Percentiles rank a stretch among this genome's conserved stretches.
Conservation (phyloP, 2,888 invertebrate genomes). For the Drosophila mulleri region DNA sequence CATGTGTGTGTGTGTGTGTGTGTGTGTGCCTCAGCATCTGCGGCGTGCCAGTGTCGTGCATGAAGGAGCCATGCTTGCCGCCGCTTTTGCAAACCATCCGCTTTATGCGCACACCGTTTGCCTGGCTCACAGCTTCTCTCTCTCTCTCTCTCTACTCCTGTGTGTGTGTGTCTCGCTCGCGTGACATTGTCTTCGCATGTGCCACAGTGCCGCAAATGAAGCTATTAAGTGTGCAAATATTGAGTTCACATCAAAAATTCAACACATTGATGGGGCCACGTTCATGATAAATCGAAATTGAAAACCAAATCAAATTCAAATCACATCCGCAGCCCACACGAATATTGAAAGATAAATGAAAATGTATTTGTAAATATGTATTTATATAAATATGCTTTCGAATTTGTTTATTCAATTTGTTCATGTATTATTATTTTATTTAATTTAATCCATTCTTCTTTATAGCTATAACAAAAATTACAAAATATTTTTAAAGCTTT, state of each 20-base stretch:
- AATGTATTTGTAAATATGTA: background rate
- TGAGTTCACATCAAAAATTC: slow-evolving; percentile 13
- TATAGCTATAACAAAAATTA: no score
- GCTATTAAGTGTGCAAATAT: slow-evolving; percentile 25
- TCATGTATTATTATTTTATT: no score
- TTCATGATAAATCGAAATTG: slow-evolving; percentile 5
- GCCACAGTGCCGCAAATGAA: slow-evolving; percentile 54
- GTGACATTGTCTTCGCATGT: slow-evolving; percentile 44
- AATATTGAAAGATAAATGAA: background rate
- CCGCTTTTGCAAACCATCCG: slow-evolving; percentile 44
- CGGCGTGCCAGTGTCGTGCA: slow-evolving; percentile 69
- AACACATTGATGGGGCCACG: slow-evolving; percentile 7
- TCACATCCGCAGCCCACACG: background rate
- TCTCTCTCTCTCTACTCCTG: slow-evolving; percentile 19
- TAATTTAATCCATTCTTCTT: no score
- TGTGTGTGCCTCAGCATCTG: slow-evolving; percentile 65
- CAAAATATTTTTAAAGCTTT: no score
- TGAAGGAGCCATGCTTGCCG: slow-evolving; percentile 42
- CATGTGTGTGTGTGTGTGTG: slow-evolving; percentile 21
- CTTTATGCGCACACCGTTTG: slow-evolving; percentile 40
- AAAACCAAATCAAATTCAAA: slow-evolving; percentile 1
- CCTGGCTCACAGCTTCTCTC: slow-evolving; percentile 8
- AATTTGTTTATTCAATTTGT: no score
- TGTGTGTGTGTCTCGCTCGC: slow-evolving; percentile 21
- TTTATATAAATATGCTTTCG: no score